phyloP scores from a whole-genome alignment of 1,140 invertebrate genomes.

The Kradibia gibbosae region DNA sequence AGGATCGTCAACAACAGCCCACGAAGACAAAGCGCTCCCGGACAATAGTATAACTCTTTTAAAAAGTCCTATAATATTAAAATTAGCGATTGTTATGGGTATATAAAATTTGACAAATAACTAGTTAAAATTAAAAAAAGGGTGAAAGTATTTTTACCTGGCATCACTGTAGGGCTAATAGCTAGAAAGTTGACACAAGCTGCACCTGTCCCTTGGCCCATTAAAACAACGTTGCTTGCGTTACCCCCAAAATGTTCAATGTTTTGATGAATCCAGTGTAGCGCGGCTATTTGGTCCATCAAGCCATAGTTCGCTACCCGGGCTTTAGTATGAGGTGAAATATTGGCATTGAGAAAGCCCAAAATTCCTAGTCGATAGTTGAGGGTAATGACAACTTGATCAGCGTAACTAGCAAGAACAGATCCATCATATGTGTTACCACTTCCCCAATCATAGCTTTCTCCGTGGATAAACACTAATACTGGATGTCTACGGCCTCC shows the following conservation, averaged over 20 bases:
- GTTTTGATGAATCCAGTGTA: conserved; percentile 94
- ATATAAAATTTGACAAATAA: neutral
- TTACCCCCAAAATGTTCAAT: conserved; percentile 93
- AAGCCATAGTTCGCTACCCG: conserved; percentile 93
- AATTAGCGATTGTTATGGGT: neutral
- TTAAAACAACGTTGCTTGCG: conserved; percentile 88
- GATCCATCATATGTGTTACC: conserved; percentile 96
- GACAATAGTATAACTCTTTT: conserved; percentile 92
- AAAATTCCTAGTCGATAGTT: conserved; percentile 97
- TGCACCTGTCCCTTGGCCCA: conserved; percentile 95
- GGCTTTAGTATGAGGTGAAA: conserved; percentile 83
- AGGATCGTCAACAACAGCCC: conserved; percentile 94
- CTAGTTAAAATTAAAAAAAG: too few relatives aligned
- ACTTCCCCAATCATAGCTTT: conserved; percentile 95
- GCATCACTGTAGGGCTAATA: conserved; percentile 92
- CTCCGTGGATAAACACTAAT: conserved; percentile 94
- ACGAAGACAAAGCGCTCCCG: conserved; percentile 93
- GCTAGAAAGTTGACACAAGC: conserved; percentile 96
- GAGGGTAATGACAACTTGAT: conserved; percentile 94
- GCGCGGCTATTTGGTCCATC: conserved; percentile 93
- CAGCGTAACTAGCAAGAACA: conserved; percentile 90
- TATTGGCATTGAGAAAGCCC: conserved; percentile 90
- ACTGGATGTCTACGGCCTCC: conserved; percentile 83
- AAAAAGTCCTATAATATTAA: conserved; percentile 80
- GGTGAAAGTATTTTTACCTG: conserved; percentile 74